phyloP scores from a whole-genome alignment of 2,113 vertebrate species.

The Ageneiosus marmoratus region DNA sequence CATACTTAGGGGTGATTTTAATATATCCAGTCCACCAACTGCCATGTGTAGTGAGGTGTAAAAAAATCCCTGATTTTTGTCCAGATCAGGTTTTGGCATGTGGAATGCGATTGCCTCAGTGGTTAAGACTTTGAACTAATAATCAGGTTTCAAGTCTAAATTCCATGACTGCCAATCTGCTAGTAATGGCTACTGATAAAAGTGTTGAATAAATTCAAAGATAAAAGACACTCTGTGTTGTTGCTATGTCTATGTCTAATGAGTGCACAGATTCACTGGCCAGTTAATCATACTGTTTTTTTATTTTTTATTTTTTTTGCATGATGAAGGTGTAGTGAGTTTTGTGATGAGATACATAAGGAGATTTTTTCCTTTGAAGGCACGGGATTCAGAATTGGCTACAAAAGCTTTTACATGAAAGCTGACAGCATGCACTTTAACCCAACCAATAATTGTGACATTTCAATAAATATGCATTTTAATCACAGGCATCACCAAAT shows the following conservation, averaged over 20 bases:
- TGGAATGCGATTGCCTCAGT: background rate
- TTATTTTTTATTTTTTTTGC: background rate
- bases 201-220: slow-evolving; percentile 14
- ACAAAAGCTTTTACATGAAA: slow-evolving; percentile 19
- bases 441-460: slow-evolving; percentile 11
- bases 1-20: slow-evolving; percentile 10
- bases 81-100: background rate
- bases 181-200: background rate
- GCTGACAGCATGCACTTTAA: slow-evolving; percentile 17
- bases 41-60: background rate
- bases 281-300: background rate
- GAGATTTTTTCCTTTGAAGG: background rate
- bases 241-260: background rate
- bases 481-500: slow-evolving; percentile 12
- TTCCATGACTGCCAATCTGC: background rate
- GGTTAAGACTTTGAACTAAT: slow-evolving; percentile 16
- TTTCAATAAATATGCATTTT: slow-evolving; percentile 7
- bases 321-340: slow-evolving; percentile 11
- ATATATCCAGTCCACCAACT: background rate
- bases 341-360: slow-evolving; percentile 1
- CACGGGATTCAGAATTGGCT: background rate
- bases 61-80: background rate
- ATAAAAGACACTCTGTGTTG: slow-evolving; percentile 3
- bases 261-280: background rate
- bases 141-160: slow-evolving; percentile 5